phyloP scores from a whole-genome alignment of 2,888 invertebrate species.

The Tortricodes alternella region DNA sequence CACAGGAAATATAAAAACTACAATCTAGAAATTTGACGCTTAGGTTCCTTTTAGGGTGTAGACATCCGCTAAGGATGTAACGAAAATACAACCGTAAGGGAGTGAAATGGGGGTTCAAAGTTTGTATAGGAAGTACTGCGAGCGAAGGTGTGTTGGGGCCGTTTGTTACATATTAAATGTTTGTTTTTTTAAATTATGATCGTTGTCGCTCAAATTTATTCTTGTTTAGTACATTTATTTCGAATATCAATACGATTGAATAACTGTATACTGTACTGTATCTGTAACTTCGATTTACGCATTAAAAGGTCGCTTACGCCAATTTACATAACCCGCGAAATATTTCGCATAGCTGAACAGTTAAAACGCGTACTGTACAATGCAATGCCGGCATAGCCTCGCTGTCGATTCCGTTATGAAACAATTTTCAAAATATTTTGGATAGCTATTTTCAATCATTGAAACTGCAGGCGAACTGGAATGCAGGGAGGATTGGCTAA shows the following conservation, averaged over 20 bases:
- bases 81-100: too few species aligned
- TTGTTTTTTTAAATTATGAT: too few species aligned
- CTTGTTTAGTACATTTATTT: neutral
- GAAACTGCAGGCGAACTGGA: constrained; percentile 73
- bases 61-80: too few species aligned
- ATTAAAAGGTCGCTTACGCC: constrained; percentile 44
- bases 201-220: neutral
- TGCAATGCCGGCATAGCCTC: constrained; percentile 57
- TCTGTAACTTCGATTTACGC: constrained; percentile 31
- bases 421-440: constrained; percentile 83
- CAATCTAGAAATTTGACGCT: too few species aligned
- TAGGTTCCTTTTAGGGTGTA: too few species aligned
- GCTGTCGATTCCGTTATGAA: constrained; percentile 70
- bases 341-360: constrained; percentile 66
- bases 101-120: too few species aligned
- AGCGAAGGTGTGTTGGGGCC: too few species aligned
- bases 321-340: constrained; percentile 66
- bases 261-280: neutral
- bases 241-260: neutral
- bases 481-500: constrained; percentile 62
- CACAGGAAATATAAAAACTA: too few species aligned
- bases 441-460: constrained; percentile 82
- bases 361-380: constrained; percentile 59
- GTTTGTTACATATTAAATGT: too few species aligned
- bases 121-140: too few species aligned